Evolutionary conservation across 2,888 invertebrate genomes (phyloP), one percentile per base, ranked within the genome.

Genomic region (Pasiphila rectangulata): DNA sequence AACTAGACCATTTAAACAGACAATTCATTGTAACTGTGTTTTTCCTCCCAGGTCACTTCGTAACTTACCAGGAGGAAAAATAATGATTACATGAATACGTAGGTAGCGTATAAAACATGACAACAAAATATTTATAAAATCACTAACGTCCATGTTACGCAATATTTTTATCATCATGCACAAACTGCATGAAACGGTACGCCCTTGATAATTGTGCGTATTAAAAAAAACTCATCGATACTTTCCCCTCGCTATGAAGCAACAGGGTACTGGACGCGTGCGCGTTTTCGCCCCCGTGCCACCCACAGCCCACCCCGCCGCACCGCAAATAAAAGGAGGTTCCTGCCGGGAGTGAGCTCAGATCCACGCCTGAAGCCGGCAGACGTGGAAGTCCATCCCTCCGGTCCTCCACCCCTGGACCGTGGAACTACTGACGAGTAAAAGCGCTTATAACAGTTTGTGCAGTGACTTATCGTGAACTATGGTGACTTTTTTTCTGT

Each of bases 181-280:
- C n/a, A n/a, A n/a, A n/a, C n/a, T n/a, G n/a, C n/a, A n/a, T n/a
- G n/a, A n/a, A n/a, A n/a, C n/a, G n/a, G n/a, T n/a, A 3, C 9
- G 17, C 6, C 7, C 2, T 29, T 29, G 29, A 40, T 30, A 30
- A n/a, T n/a, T n/a, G n/a, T n/a, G n/a, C 29, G 16, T 4, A 17
- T 17, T 9, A 19, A 20, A 9, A 10, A 9, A 19, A 36, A 25
- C 19, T 29, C 53, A 68, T 78, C 79, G 79, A 79, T 25, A 49
- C 21, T 21, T 10, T 23, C 30, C 43, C 79, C 48, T 61, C 69
- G 56, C 80, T 75, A 72, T 51, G 86, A 86, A 85, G 87, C 87
- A 87, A 87, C 87, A 87, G 87, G 87, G 87, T 87, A 82, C 79
- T 74, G 76, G 78, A 86, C 87, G 87, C 87, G 77, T 87, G 87